Evolutionary conservation across 2,113 vertebrate species (phyloP).

Genomic region (Hippocampus barbouri): DNA sequence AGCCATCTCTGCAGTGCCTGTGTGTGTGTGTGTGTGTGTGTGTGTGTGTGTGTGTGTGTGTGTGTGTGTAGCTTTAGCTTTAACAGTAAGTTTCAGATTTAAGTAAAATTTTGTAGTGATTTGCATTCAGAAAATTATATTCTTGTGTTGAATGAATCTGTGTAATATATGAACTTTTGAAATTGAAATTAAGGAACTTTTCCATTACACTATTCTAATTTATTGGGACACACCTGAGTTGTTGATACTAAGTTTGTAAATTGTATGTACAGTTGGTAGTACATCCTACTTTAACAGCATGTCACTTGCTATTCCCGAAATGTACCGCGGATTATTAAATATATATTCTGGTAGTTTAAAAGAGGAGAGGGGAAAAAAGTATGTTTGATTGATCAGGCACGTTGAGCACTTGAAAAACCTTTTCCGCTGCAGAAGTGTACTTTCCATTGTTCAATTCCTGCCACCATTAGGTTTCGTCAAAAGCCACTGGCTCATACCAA

Average conservation of each 20-base stretch:
- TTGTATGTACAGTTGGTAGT: not conserved
- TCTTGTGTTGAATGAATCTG: too few relatives aligned
- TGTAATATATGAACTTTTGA: too few relatives aligned
- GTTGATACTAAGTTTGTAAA: not conserved
- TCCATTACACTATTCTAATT: too few relatives aligned
- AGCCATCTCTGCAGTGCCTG: too few relatives aligned
- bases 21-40: too few relatives aligned
- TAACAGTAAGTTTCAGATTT: not conserved
- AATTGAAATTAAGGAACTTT: too few relatives aligned
- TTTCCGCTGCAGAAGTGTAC: not conserved
- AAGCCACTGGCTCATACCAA: constrained; percentile 23
- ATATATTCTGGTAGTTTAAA: constrained; percentile 13
- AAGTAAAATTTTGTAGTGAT: too few relatives aligned
- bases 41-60: too few relatives aligned
- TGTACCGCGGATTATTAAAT: not conserved
- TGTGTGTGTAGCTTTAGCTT: too few relatives aligned
- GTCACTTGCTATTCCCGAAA: not conserved
- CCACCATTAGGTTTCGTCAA: constrained; percentile 35
- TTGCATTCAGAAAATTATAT: too few relatives aligned
- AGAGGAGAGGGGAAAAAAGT: constrained; percentile 2
- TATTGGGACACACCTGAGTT: too few relatives aligned
- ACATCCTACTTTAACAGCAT: not conserved
- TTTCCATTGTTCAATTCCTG: constrained; percentile 26
- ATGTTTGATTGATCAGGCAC: constrained; percentile 7
- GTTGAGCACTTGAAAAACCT: constrained; percentile 8